A percentile compares a stretch with the other conserved stretches of the same genome.
Evolutionary conservation across 2,888 invertebrate genomes (phyloP).

Genomic region (Nycteola revayana): DNA sequence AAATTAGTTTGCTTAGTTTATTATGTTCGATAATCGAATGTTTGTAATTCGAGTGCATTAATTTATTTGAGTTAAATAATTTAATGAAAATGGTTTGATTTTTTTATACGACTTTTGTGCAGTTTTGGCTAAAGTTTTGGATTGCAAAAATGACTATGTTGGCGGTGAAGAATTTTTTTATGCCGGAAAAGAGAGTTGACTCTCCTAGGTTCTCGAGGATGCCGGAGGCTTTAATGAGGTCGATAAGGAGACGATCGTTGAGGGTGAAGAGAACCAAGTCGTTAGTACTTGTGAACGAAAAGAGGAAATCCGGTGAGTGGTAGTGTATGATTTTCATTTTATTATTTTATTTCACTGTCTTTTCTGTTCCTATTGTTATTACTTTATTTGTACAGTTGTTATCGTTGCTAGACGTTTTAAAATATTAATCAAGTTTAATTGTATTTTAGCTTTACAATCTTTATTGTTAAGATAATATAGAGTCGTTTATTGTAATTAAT

Average conservation of each 20-base stretch:
- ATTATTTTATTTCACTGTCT: no score
- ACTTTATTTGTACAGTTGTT: no score
- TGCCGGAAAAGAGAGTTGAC: constrained; percentile 84
- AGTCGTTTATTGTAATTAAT: no score
- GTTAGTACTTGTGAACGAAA: constrained; percentile 86
- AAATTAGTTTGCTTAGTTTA: neutral
- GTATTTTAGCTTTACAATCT: no score
- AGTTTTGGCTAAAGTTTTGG: neutral
- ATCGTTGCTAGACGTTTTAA: no score
- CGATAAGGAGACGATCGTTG: constrained; percentile 86
- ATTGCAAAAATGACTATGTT: constrained; percentile 73
- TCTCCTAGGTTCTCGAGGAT: constrained; percentile 83
- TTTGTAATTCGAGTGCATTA: constrained; percentile 23
- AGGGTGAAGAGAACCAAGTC: constrained; percentile 89
- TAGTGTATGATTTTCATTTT: constrained; percentile 47
- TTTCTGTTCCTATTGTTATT: no score
- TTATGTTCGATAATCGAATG: constrained; percentile 28
- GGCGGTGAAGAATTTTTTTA: constrained; percentile 88
- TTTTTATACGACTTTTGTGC: constrained; percentile 18
- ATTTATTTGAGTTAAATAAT: no score
- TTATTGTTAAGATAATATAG: no score
- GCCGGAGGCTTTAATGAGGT: constrained; percentile 88
- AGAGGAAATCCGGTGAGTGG: constrained; percentile 90
- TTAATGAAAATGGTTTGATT: constrained; percentile 2
- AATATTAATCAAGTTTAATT: no score